phyloP scores from a whole-genome alignment of 2,888 invertebrate genomes.

The Rhamphomyia laevipes region DNA sequence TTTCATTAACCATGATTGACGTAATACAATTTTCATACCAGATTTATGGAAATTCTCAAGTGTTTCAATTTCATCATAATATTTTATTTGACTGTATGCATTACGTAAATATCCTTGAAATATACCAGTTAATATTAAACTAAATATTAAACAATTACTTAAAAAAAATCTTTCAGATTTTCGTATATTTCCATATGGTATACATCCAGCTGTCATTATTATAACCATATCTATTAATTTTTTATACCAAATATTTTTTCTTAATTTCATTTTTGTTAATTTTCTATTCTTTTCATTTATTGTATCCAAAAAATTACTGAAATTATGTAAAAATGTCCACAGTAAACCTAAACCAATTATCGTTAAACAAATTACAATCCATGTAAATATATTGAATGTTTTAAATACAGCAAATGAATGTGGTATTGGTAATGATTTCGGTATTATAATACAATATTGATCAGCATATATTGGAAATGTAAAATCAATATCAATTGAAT shows the following conservation, averaged over 20 bases:
- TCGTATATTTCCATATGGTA: no score
- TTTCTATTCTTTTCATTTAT: no score
- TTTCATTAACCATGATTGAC: slow-evolving; percentile 25
- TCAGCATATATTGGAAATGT: neutral
- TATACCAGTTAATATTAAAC: slow-evolving; percentile 29
- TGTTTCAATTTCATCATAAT: slow-evolving; percentile 38
- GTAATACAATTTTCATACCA: slow-evolving; percentile 32
- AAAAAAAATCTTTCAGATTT: slow-evolving; percentile 24
- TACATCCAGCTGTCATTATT: no score
- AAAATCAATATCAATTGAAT: neutral
- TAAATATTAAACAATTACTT: slow-evolving; percentile 28
- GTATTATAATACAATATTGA: neutral
- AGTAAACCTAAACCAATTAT: no score
- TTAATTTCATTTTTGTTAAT: no score
- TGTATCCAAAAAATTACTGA: no score
- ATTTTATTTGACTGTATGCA: slow-evolving; percentile 34
- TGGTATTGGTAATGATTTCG: neutral
- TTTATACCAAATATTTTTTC: no score
- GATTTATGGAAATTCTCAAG: slow-evolving; percentile 35
- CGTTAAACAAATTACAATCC: slow-evolving; percentile 10
- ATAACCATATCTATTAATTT: no score
- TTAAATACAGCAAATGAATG: slow-evolving; percentile 26
- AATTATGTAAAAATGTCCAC: no score
- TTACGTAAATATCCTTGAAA: slow-evolving; percentile 35
- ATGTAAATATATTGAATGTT: slow-evolving; percentile 26